These are phyloP conservation scores for Grallaria varia DNA, from an alignment of 2,113 vertebrate genomes.

Conservation along the genomic window DNA sequence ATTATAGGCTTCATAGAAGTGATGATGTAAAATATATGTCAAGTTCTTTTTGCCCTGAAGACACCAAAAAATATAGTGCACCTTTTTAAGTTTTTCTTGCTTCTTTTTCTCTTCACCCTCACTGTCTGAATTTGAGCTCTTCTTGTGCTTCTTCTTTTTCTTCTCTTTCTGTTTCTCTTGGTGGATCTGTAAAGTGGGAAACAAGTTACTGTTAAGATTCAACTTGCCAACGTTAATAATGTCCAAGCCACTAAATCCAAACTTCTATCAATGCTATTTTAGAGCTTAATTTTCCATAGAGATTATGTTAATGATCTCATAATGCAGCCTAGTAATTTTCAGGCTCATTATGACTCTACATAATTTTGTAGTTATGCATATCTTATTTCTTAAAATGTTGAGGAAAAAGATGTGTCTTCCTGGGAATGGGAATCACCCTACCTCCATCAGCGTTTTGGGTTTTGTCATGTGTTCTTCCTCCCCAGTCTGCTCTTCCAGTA, in stretches of 20 bases:
- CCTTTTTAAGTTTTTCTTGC: slow-evolving; percentile 93
- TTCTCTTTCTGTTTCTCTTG: slow-evolving; percentile 92
- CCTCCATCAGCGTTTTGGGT: slow-evolving; percentile 89
- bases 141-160: slow-evolving; percentile 90
- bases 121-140: slow-evolving; percentile 84
- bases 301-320: neutral
- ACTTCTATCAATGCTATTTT: neutral
- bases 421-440: slow-evolving; percentile 24
- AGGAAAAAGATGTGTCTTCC: neutral
- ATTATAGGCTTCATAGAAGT: neutral
- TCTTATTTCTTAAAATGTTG: neutral
- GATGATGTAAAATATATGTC: neutral
- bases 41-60: neutral
- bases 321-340: neutral
- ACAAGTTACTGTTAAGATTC: neutral
- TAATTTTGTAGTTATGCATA: neutral
- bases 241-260: neutral
- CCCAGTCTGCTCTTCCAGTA: slow-evolving; percentile 72
- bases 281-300: neutral
- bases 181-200: slow-evolving; percentile 81
- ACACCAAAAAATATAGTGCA: slow-evolving; percentile 11
- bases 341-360: neutral
- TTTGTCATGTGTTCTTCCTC: slow-evolving; percentile 71
- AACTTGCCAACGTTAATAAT: neutral
- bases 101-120: slow-evolving; percentile 92